Percentiles rank a stretch among this genome's conserved stretches.
These are phyloP conservation scores for Chrysolina haemoptera DNA, from an alignment of 2,888 invertebrate genomes.

Conservation along the genomic window DNA sequence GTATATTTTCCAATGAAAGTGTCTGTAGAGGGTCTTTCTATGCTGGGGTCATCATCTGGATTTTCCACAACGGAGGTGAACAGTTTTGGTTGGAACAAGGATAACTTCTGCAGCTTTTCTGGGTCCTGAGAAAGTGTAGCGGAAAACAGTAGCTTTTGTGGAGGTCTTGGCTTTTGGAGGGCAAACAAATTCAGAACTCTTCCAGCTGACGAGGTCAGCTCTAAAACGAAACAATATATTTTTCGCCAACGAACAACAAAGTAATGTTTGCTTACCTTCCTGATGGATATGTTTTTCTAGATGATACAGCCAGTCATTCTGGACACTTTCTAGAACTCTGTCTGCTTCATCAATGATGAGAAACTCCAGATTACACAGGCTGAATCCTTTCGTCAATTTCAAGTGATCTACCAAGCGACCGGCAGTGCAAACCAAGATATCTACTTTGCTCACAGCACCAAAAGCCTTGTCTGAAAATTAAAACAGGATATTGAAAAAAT, in stretches of 20 bases:
- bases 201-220: slow-evolving; percentile 41
- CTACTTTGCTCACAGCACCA: slow-evolving; percentile 77
- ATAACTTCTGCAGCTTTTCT: slow-evolving; percentile 91
- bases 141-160: slow-evolving; percentile 95
- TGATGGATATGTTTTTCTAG: slow-evolving; percentile 79
- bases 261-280: slow-evolving; percentile 51
- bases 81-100: slow-evolving; percentile 92
- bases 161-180: slow-evolving; percentile 63
- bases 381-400: slow-evolving; percentile 85
- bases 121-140: slow-evolving; percentile 98
- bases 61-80: slow-evolving; percentile 81
- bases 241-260: background rate
- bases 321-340: slow-evolving; percentile 91
- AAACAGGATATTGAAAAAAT: too few species aligned
- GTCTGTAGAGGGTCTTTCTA: slow-evolving; percentile 65
- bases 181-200: slow-evolving; percentile 61
- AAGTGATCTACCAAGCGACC: slow-evolving; percentile 95
- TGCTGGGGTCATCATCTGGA: slow-evolving; percentile 44
- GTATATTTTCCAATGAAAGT: slow-evolving; percentile 83
- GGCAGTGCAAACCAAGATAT: slow-evolving; percentile 94
- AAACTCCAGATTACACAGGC: slow-evolving; percentile 80
- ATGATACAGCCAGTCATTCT: slow-evolving; percentile 92
- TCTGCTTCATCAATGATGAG: slow-evolving; percentile 98
- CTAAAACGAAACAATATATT: slow-evolving; percentile 32
- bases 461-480: slow-evolving; percentile 72